Percentiles rank a stretch among this genome's conserved stretches.
Conservation (phyloP, 1,140 invertebrate genomes). For the Phymastichus coffea region DNA sequence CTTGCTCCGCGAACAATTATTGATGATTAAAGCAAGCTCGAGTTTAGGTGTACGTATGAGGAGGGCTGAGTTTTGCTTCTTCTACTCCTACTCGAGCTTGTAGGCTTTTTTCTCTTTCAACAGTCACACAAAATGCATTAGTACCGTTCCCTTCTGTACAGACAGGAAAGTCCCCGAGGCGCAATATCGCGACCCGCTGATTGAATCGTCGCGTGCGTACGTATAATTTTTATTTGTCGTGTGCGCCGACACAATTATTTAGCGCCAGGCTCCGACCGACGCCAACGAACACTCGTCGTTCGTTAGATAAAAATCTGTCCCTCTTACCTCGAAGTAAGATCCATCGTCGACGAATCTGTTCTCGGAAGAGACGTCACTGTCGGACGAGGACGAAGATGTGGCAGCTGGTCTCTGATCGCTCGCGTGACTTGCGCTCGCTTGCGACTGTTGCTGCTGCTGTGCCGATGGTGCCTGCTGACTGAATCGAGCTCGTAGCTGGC, state of each 20-base stretch:
- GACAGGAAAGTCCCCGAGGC: not conserved
- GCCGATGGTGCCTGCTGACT: slow-evolving; percentile 15
- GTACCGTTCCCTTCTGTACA: too few relatives aligned
- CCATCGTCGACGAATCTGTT: slow-evolving; percentile 51
- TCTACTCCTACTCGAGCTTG: too few relatives aligned
- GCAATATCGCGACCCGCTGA: not conserved
- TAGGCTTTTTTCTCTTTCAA: too few relatives aligned
- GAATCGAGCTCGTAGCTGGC: not conserved
- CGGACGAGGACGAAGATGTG: slow-evolving; percentile 41
- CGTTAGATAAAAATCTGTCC: too few relatives aligned
- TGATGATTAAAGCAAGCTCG: not conserved
- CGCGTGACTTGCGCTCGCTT: slow-evolving; percentile 29
- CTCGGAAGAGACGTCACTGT: slow-evolving; percentile 52
- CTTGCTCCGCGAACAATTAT: too few relatives aligned
- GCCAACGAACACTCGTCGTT: too few relatives aligned
- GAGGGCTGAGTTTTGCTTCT: too few relatives aligned
- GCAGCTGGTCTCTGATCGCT: slow-evolving; percentile 30
- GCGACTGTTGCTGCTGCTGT: slow-evolving; percentile 37
- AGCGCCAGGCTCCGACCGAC: too few relatives aligned
- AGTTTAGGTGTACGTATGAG: not conserved
- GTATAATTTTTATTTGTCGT: too few relatives aligned
- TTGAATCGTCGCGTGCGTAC: not conserved
- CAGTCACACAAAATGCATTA: too few relatives aligned
- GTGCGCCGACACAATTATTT: too few relatives aligned
- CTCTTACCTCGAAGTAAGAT: slow-evolving; percentile 56